Evolutionary conservation across 2,888 invertebrate genomes (phyloP).

Genomic region (Dolichopus griseipennis): DNA sequence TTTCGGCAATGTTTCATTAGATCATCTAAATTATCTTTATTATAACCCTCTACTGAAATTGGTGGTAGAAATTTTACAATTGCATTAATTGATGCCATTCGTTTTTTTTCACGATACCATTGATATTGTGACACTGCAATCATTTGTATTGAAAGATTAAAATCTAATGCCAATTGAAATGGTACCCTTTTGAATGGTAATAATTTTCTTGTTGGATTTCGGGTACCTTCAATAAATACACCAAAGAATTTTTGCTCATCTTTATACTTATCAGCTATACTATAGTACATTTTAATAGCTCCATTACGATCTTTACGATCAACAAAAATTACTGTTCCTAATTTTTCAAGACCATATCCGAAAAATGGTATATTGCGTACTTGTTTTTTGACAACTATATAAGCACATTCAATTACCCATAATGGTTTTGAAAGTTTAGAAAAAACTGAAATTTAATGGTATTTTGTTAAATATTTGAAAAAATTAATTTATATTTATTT

Average conservation of each 20-base stretch:
- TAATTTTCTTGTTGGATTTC: not conserved
- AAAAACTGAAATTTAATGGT: too few relatives aligned
- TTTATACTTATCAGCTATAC: not conserved
- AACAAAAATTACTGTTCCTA: not conserved
- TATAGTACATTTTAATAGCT: not conserved
- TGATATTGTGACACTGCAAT: not conserved
- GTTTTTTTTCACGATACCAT: not conserved
- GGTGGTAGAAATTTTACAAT: not conserved
- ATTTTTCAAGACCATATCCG: not conserved
- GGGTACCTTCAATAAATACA: not conserved
- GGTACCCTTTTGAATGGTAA: not conserved
- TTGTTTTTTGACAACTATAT: not conserved
- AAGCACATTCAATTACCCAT: not conserved
- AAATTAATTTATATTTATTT: too few relatives aligned
- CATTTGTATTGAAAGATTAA: not conserved
- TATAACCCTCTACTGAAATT: not conserved
- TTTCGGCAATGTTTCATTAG: not conserved
- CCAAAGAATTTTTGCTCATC: not conserved
- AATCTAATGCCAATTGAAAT: not conserved
- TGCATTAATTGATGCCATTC: not conserved
- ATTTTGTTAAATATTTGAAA: too few relatives aligned
- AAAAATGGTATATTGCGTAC: not conserved
- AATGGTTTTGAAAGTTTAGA: not conserved
- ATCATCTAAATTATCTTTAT: not conserved
- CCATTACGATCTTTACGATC: not conserved